These are phyloP conservation scores for Danio choprae DNA, from an alignment of 2,797 vertebrate genomes.

Conservation along the genomic window DNA sequence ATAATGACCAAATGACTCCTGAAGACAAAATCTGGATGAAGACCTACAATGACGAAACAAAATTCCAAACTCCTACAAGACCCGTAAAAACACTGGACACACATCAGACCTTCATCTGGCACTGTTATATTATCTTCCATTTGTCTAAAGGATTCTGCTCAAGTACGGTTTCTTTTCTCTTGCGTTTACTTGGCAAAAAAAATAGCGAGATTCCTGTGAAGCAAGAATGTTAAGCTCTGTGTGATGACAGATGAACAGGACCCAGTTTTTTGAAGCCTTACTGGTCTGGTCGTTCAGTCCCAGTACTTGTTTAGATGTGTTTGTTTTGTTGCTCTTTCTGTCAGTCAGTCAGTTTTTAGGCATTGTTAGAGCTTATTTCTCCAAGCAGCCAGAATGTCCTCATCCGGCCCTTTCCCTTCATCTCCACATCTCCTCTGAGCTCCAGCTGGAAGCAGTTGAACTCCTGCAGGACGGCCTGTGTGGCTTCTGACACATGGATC, in stretches of 20 bases:
- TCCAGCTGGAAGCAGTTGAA: conserved; percentile 87
- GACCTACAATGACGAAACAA: background rate
- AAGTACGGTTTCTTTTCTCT: conserved; percentile 10
- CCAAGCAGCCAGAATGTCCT: conserved; percentile 89
- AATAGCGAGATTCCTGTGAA: background rate
- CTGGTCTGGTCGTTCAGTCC: conserved; percentile 18
- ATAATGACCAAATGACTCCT: background rate
- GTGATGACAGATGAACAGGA: background rate
- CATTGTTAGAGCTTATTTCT: conserved; percentile 64
- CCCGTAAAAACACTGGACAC: background rate
- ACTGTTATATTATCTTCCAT: conserved; percentile 7
- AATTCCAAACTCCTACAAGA: conserved; percentile 1
- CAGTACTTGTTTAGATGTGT: conserved; percentile 33
- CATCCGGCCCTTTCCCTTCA: conserved; percentile 91
- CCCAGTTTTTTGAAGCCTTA: background rate
- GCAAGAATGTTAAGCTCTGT: conserved; percentile 9
- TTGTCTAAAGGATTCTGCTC: background rate
- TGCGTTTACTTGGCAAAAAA: conserved; percentile 16
- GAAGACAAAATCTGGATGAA: background rate
- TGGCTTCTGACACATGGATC: conserved; percentile 90
- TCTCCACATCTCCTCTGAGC: conserved; percentile 87
- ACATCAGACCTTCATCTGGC: conserved; percentile 1
- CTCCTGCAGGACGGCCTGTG: conserved; percentile 82
- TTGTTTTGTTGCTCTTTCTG: conserved; percentile 12
- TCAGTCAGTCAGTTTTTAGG: conserved; percentile 44